Percentiles rank a stretch among this genome's conserved stretches.
phyloP scores from a whole-genome alignment of 2,113 vertebrate species.

The Oncorhynchus kisutch region DNA sequence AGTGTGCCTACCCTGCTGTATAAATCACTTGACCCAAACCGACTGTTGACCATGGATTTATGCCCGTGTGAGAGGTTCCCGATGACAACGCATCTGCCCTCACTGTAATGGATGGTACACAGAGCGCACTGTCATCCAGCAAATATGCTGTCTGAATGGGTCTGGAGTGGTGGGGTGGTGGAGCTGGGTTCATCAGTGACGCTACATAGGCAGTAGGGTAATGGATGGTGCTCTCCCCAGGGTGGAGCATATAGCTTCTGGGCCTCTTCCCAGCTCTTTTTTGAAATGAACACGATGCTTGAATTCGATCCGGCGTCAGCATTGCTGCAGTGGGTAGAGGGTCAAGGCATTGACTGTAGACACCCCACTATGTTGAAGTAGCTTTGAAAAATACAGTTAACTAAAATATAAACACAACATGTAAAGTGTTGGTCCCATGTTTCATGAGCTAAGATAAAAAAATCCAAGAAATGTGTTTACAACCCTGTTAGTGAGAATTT shows the following conservation, averaged over 20 bases:
- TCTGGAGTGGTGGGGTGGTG: constrained; percentile 48
- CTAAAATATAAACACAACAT: too few relatives aligned
- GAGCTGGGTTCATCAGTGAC: constrained; percentile 7
- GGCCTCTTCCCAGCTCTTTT: neutral
- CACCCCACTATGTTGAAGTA: constrained; percentile 39
- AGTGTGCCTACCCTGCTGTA: constrained; percentile 29
- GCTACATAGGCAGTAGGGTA: constrained; percentile 6
- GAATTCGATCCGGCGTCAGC: constrained; percentile 49
- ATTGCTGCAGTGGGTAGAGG: constrained; percentile 23
- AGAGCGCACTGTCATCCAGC: constrained; percentile 58
- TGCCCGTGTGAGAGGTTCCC: constrained; percentile 52
- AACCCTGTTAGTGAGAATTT: too few relatives aligned
- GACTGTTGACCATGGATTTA: constrained; percentile 62
- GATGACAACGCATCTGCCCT: constrained; percentile 63
- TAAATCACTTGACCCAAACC: constrained; percentile 75
- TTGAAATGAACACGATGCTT: constrained; percentile 16
- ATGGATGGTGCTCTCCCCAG: constrained; percentile 64
- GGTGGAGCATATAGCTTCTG: constrained; percentile 59
- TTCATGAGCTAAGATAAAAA: too few relatives aligned
- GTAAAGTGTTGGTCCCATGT: too few relatives aligned
- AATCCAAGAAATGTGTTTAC: too few relatives aligned
- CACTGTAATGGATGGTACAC: constrained; percentile 62
- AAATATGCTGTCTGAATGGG: constrained; percentile 66
- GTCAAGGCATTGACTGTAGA: constrained; percentile 15
- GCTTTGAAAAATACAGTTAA: neutral